phyloP scores from a whole-genome alignment of 2,888 invertebrate genomes.

The Baccha elongata region DNA sequence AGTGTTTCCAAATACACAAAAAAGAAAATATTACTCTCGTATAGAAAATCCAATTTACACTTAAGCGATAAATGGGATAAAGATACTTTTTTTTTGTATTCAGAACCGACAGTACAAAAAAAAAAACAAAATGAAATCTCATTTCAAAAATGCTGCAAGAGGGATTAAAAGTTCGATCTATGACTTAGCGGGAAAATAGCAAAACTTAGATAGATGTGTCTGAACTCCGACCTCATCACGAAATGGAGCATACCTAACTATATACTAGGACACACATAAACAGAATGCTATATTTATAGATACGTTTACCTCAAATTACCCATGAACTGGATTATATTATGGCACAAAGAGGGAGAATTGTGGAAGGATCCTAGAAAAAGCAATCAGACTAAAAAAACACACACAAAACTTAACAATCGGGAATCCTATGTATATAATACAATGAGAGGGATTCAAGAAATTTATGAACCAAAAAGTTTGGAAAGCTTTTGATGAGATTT shows the following conservation, averaged over 20 bases:
- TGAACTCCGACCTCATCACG: slow-evolving; percentile 7
- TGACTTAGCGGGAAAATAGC: slow-evolving; percentile 67
- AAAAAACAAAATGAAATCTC: slow-evolving; percentile 50
- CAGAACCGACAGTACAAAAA: too few species aligned
- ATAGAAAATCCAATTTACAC: slow-evolving; percentile 73
- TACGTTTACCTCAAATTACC: slow-evolving; percentile 38
- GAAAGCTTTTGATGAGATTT: slow-evolving; percentile 65
- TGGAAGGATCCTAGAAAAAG: slow-evolving; percentile 27
- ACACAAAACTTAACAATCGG: slow-evolving; percentile 3
- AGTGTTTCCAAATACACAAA: slow-evolving; percentile 40
- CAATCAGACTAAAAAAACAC: slow-evolving; percentile 31
- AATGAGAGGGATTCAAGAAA: slow-evolving; percentile 56
- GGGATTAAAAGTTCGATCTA: slow-evolving; percentile 72
- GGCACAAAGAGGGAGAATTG: slow-evolving; percentile 2
- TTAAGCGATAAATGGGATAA: slow-evolving; percentile 71
- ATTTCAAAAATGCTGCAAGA: slow-evolving; percentile 60
- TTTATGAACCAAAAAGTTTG: slow-evolving; percentile 69
- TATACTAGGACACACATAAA: slow-evolving; percentile 30
- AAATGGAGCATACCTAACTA: not conserved
- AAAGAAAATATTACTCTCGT: slow-evolving; percentile 36
- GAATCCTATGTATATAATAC: slow-evolving; percentile 7
- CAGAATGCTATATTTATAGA: slow-evolving; percentile 40
- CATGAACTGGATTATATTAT: slow-evolving; percentile 40
- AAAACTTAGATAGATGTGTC: slow-evolving; percentile 65
- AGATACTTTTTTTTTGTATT: slow-evolving; percentile 60